Conservation (phyloP, 1,140 invertebrate species). For the Littorina saxatilis region DNA sequence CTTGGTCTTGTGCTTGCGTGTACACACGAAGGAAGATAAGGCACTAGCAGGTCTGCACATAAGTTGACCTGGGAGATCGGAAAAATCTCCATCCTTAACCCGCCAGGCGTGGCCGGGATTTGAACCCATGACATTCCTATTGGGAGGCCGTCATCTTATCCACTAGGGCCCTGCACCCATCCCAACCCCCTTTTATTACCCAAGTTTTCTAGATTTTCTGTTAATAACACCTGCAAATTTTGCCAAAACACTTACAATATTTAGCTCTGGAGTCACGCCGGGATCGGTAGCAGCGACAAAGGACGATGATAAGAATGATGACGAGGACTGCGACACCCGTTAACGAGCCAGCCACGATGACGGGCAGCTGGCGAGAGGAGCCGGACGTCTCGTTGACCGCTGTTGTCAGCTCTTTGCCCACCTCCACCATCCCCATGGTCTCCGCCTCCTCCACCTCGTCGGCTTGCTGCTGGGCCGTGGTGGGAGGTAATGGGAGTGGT, state of each 20-base stretch:
- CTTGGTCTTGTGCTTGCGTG: no score
- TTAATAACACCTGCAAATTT: no score
- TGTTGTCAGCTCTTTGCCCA: neutral
- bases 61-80: no score
- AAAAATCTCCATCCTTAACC: no score
- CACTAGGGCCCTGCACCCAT: no score
- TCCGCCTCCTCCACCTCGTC: neutral
- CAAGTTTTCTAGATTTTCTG: no score
- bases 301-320: constrained; percentile 44
- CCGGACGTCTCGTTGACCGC: neutral
- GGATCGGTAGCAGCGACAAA: constrained; percentile 49
- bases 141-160: no score
- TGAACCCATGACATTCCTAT: no score
- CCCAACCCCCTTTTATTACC: no score
- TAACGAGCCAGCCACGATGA: constrained; percentile 53
- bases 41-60: no score
- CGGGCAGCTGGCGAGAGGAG: constrained; percentile 44
- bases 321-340: constrained; percentile 49
- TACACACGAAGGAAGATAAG: no score
- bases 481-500: neutral
- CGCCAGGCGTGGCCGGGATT: no score
- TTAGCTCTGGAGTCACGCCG: constrained; percentile 36
- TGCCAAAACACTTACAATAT: constrained; percentile 46
- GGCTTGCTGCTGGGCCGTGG: neutral
- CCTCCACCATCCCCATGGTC: neutral